A percentile compares a stretch with the other conserved stretches of the same genome.
Conservation (phyloP, 2,797 vertebrate species). For the Glyptemys insculpta region DNA sequence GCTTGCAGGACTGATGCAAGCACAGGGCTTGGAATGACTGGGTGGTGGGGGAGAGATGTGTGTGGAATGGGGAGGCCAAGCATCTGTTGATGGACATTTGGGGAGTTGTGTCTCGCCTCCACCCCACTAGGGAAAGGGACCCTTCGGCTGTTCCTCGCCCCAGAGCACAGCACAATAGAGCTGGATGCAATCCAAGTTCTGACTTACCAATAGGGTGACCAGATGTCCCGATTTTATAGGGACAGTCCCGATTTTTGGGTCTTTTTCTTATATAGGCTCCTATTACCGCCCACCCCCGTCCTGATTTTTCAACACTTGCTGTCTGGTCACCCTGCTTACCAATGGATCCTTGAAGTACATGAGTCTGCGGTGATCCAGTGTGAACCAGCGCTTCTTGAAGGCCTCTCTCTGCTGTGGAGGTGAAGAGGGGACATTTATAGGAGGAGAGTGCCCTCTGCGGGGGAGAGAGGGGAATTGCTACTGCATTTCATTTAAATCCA, state of each 20-base stretch:
- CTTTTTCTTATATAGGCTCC: too few relatives aligned
- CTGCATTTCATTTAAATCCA: not conserved
- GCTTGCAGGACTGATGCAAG: not conserved
- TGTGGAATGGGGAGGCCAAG: not conserved
- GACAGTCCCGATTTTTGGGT: too few relatives aligned
- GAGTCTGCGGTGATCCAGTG: conserved; percentile 90
- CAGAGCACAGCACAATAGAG: conserved; percentile 55
- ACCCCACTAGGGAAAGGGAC: not conserved
- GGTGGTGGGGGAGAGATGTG: not conserved
- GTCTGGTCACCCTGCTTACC: conserved; percentile 76
- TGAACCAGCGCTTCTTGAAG: conserved; percentile 95
- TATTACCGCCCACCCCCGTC: too few relatives aligned
- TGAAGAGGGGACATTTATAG: conserved; percentile 35
- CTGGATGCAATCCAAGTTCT: conserved; percentile 36
- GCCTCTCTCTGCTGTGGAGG: conserved; percentile 88
- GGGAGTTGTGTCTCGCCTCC: not conserved
- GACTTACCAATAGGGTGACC: too few relatives aligned
- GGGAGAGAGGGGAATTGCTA: not conserved
- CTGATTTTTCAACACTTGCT: too few relatives aligned
- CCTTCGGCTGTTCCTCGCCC: not conserved
- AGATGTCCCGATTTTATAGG: too few relatives aligned
- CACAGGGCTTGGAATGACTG: not conserved
- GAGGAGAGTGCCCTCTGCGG: conserved; percentile 67
- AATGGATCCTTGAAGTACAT: conserved; percentile 95
- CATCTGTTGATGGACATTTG: not conserved